Base-by-base conservation (phyloP, 2,113 vertebrate species). In the Raja brachyura region DNA sequence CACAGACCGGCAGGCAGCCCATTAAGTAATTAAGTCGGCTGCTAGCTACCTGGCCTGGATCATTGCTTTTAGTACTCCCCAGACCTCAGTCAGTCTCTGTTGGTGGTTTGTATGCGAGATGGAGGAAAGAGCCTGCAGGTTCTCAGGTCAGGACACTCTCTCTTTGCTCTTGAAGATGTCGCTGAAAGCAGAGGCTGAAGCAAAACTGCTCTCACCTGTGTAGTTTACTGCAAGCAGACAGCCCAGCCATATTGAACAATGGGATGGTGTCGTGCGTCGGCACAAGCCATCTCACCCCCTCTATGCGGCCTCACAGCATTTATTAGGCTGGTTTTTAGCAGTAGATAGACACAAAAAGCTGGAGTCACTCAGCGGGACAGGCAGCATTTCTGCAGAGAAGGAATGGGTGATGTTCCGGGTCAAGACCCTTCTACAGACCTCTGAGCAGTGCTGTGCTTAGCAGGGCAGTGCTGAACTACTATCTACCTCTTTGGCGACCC, bases 21-120 rank as follows among this genome's bases (percentile, higher is more conserved):
- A 92, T 92, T 92, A 54, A 73, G 39, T 92, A 73, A 92, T 92
- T 92, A 73, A 73, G 33, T 74, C 54, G 59, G 90, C 90, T 74
- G 90, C 90, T 73, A 22, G 18, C 22, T 54, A 48, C 33, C 63
- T 92, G 66, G 90, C 66, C 63, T 92, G 90, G 90, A 48, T 74
- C 68, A 31, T 73, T 73, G 33, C 33, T 68, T 54, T 73, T 54
- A 70, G 4, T 73, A 68, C 90, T 73, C 90, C 90, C 66, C 90
- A 28, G 83, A 25, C 66, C 90, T 92, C 90, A 73, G 68, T 39
- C 68, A 74, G 20, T 31, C 1, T 63, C 28, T n/a, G 48, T 88
- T 88, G 75, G 33, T 22, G 33, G 5, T 54, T 85, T 85, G 68
- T 25, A 73, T 13, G 66, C 54, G 22, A 31, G 31, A 39, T 2